phyloP scores from a whole-genome alignment of 1,140 invertebrate genomes.

The Drosophila rhopaloa region DNA sequence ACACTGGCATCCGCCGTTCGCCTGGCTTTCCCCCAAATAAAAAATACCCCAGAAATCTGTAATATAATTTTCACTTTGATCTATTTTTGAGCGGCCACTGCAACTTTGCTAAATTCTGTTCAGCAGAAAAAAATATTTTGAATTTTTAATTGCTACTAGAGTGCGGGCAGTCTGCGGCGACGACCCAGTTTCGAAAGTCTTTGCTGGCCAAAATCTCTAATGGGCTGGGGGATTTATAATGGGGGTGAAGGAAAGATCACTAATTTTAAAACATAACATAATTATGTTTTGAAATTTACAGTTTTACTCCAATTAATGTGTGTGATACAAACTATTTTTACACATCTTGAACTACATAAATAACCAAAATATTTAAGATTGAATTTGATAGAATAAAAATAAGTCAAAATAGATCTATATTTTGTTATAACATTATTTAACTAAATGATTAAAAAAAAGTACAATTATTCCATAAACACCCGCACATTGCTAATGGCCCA shows the following conservation, averaged over 20 bases:
- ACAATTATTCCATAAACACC: background rate
- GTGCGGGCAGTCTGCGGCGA: slow-evolving; percentile 19
- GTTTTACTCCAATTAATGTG: slow-evolving; percentile 6
- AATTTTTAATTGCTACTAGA: slow-evolving; percentile 62
- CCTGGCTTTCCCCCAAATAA: slow-evolving; percentile 7
- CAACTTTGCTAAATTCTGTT: slow-evolving; percentile 40
- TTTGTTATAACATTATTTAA: no score
- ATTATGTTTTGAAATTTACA: slow-evolving; percentile 17
- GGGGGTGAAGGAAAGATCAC: background rate
- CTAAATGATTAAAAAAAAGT: no score
- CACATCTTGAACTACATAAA: background rate
- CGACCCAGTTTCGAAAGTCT: slow-evolving; percentile 39
- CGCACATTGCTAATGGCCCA: slow-evolving; percentile 7
- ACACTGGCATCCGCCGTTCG: slow-evolving; percentile 29
- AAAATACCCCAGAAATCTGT: slow-evolving; percentile 25
- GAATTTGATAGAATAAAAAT: no score
- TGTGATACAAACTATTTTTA: slow-evolving; percentile 2
- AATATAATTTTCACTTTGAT: slow-evolving; percentile 63
- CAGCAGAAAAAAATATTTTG: slow-evolving; percentile 25
- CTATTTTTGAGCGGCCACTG: slow-evolving; percentile 50
- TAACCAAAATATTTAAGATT: background rate
- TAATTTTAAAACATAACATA: slow-evolving; percentile 2
- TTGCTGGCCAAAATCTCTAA: slow-evolving; percentile 8
- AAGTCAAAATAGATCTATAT: no score
- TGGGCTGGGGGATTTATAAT: slow-evolving; percentile 7